A percentile compares a stretch with the other conserved stretches of the same genome.
Evolutionary conservation across 2,113 vertebrate genomes (phyloP).

Genomic region (Gulo gulo): DNA sequence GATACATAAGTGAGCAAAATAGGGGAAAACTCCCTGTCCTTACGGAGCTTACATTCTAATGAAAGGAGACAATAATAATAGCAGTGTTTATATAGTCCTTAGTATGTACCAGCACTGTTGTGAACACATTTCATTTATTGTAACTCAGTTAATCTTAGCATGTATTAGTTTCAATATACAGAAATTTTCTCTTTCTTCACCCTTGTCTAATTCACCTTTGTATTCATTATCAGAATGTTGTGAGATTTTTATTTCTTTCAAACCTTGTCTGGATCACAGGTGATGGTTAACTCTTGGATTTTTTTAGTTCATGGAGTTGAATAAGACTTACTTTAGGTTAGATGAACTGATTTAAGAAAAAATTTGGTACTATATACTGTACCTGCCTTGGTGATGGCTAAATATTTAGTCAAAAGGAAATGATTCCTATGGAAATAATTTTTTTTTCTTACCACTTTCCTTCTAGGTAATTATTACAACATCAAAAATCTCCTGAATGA

Average conservation of each 20-base stretch:
- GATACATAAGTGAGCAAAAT: background rate
- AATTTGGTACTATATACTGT: background rate
- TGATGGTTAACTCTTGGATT: background rate
- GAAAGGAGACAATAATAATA: background rate
- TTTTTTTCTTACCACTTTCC: constrained; percentile 60
- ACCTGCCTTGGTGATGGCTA: background rate
- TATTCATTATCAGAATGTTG: background rate
- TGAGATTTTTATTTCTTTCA: constrained; percentile 3
- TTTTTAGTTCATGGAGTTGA: constrained; percentile 45
- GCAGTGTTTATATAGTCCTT: background rate
- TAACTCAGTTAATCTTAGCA: background rate
- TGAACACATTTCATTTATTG: background rate
- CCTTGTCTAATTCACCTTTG: background rate
- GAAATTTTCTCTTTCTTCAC: background rate
- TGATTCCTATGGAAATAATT: constrained; percentile 37
- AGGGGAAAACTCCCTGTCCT: background rate
- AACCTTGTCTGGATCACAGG: background rate
- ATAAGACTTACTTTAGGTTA: constrained; percentile 3
- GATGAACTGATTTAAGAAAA: background rate
- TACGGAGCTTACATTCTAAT: background rate
- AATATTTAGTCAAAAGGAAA: constrained; percentile 11
- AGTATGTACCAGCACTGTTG: background rate
- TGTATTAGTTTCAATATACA: background rate
- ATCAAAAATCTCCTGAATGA: constrained; percentile 83
- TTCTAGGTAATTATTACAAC: constrained; percentile 86